Evolutionary conservation across 2,888 invertebrate species (phyloP).

Genomic region (Aporophyla lueneburgensis): DNA sequence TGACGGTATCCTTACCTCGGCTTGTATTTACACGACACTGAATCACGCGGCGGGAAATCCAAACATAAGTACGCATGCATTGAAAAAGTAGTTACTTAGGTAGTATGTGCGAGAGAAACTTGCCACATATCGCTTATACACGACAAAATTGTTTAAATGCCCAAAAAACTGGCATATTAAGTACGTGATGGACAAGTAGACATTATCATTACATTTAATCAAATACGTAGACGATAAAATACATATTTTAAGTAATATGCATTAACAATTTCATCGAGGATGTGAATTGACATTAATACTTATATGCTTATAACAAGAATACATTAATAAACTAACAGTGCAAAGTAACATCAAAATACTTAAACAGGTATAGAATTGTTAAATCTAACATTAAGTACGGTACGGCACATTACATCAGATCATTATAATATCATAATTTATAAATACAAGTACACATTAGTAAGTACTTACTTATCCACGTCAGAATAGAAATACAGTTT

Average conservation of each 20-base stretch:
- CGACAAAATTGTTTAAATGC: neutral
- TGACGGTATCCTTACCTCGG: neutral
- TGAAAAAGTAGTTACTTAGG: neutral
- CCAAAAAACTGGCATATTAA: slow-evolving; percentile 3
- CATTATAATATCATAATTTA: slow-evolving; percentile 27
- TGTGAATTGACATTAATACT: slow-evolving; percentile 65
- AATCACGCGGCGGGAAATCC: slow-evolving; percentile 1
- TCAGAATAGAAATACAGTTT: slow-evolving; percentile 50
- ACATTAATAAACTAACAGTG: slow-evolving; percentile 63
- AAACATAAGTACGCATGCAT: neutral
- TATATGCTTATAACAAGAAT: slow-evolving; percentile 54
- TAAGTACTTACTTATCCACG: slow-evolving; percentile 18
- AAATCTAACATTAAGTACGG: slow-evolving; percentile 61
- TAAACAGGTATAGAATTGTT: slow-evolving; percentile 51
- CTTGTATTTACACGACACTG: neutral
- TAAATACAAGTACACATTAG: slow-evolving; percentile 32
- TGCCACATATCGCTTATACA: neutral
- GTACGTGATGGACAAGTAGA: slow-evolving; percentile 7
- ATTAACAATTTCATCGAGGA: slow-evolving; percentile 55
- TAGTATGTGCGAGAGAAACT: neutral
- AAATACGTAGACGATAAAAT: slow-evolving; percentile 34
- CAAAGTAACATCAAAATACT: slow-evolving; percentile 62
- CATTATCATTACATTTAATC: slow-evolving; percentile 8
- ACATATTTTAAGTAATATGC: slow-evolving; percentile 37
- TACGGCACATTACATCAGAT: slow-evolving; percentile 45